Evolutionary conservation across 2,888 invertebrate species (phyloP), one percentile per base, ranked within the genome.

Genomic region (Kryphioiulus occultus): DNA sequence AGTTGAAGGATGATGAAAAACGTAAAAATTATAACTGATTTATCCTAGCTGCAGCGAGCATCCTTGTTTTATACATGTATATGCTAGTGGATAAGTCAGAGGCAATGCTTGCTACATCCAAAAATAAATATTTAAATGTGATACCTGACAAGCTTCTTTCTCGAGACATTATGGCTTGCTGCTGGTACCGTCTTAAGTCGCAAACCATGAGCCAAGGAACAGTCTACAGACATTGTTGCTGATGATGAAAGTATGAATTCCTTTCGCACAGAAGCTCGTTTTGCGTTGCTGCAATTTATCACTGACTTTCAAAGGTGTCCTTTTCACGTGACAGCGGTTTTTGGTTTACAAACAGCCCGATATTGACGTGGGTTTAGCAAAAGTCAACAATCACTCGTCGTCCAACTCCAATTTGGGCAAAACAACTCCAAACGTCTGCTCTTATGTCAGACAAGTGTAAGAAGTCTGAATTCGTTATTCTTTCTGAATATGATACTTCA

Each of bases 1-100:
- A 68, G 68, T 68, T 68, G 68, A 68, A 26, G 68, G 68, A 68
- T 68, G 68, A 68, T 68, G 68, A 68, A 68, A 68, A 68, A 68
- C 68, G 26, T 26, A 68, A 68, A 68, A 68, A 68, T 68, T 68
- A n/a, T 68, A 68, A 68, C 68, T 68, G 68, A 68, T 68, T 68
- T 68, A 68, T 68, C 22, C 26, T 26, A 22, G 19, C 68, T 68
- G n/a, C 68, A 68, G 68, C n/a, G 10, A 68, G 26, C 68, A 68
- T 68, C 26, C 68, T 68, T 68, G 26, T 68, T 68, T 68, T n/a
- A n/a, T n/a, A n/a, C n/a, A n/a, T n/a, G n/a, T n/a, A n/a, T 9
- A 68, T 7, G 68, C 4, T n/a, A 5, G 19, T 17, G 68, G 26
- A 22, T 5, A 68, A 68, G 26, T 22, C 68, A 68, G 22, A 68